These are phyloP conservation scores for Peromyscus eremicus DNA, from an alignment of 2,797 vertebrate genomes.

Conservation along the genomic window DNA sequence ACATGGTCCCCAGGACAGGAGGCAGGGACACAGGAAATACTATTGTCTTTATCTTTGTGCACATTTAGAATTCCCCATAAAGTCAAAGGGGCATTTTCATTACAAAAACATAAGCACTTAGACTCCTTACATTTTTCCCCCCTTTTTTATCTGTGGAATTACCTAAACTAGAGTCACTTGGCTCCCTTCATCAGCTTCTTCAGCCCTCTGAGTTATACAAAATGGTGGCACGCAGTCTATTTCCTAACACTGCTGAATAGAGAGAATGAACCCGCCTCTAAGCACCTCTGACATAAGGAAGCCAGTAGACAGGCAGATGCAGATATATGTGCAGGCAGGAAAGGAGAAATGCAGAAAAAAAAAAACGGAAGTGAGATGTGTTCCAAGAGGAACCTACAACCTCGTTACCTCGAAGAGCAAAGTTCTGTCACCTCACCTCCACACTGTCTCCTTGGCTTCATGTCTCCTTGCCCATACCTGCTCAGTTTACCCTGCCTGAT, in stretches of 20 bases:
- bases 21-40: neutral
- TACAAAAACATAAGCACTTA: neutral
- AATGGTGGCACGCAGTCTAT: neutral
- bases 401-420: neutral
- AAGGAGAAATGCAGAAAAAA: conserved; percentile 7
- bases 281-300: neutral
- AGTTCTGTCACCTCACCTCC: neutral
- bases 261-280: neutral
- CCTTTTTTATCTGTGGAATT: neutral
- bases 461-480: neutral
- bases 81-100: neutral
- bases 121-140: neutral
- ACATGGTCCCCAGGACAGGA: too few species aligned
- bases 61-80: neutral
- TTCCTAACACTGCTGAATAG: neutral
- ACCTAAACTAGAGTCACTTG: neutral
- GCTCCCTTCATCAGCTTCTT: neutral
- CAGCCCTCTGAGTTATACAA: neutral
- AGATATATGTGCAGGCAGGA: neutral
- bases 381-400: neutral
- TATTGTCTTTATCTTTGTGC: neutral
- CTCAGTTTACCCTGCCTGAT: neutral
- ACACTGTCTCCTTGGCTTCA: neutral
- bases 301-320: neutral
- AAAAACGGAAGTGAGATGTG: neutral